phyloP scores from a whole-genome alignment of 2,888 invertebrate species.

The Trissonchulus sp. region DNA sequence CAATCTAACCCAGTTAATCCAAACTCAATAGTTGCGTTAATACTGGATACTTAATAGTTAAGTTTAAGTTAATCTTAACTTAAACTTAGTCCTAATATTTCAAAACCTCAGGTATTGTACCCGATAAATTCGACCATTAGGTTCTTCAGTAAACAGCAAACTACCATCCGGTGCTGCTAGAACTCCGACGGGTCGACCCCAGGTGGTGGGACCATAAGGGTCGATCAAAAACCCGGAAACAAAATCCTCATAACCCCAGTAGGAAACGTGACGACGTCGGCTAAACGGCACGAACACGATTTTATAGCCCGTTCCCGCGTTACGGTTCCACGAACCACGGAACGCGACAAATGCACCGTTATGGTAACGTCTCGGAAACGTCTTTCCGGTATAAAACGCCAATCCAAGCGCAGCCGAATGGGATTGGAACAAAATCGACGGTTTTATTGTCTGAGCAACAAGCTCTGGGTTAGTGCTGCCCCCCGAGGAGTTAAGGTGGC shows the following conservation, averaged over 20 bases:
- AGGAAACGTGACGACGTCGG: neutral
- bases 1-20: too few species aligned
- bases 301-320: constrained; percentile 14
- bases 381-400: constrained; percentile 15
- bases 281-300: constrained; percentile 12
- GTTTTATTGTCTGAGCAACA: neutral
- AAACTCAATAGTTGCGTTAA: too few species aligned
- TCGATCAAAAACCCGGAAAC: constrained; percentile 22
- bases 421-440: neutral
- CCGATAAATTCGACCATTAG: constrained; percentile 24
- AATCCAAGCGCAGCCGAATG: constrained; percentile 27
- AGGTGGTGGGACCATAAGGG: constrained; percentile 2
- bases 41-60: too few species aligned
- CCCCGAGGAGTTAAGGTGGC: neutral
- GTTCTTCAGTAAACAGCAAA: constrained; percentile 26
- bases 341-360: constrained; percentile 27
- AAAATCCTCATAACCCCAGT: constrained; percentile 26
- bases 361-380: constrained; percentile 19
- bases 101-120: constrained; percentile 23
- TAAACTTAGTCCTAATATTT: too few species aligned
- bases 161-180: constrained; percentile 17
- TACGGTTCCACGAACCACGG: constrained; percentile 29
- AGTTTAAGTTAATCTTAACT: too few species aligned
- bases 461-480: neutral
- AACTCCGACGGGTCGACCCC: constrained; percentile 29